These are phyloP conservation scores for Oncopeltus fasciatus DNA, from an alignment of 1,140 invertebrate genomes.

Conservation along the genomic window DNA sequence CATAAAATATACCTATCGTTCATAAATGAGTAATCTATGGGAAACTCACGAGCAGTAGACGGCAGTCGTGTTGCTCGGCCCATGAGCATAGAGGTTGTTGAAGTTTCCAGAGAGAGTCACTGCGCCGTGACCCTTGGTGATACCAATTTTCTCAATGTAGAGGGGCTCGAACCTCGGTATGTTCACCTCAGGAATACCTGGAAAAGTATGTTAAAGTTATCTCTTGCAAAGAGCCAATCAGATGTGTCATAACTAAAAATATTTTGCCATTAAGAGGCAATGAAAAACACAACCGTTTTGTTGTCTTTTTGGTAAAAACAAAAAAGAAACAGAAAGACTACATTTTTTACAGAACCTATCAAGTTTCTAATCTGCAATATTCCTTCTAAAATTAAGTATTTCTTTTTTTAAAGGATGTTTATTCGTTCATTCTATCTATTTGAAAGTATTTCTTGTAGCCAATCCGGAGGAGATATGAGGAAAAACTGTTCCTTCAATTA, in stretches of 20 bases:
- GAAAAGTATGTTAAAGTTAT: neutral
- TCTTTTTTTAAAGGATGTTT: no score
- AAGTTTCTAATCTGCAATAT: no score
- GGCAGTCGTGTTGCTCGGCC: constrained; percentile 34
- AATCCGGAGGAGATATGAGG: no score
- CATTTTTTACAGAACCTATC: no score
- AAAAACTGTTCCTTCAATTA: no score
- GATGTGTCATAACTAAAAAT: neutral
- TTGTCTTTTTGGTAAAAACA: neutral
- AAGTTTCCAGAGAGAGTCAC: constrained; percentile 32
- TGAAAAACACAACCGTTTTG: neutral
- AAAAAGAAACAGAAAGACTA: no score
- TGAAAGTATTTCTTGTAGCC: no score
- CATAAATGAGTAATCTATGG: no score
- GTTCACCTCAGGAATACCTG: constrained; percentile 34
- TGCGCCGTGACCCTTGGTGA: constrained; percentile 32
- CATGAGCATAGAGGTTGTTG: constrained; percentile 30
- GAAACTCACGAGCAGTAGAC: constrained; percentile 29
- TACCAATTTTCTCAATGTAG: constrained; percentile 29
- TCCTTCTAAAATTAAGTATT: no score
- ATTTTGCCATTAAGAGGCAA: neutral
- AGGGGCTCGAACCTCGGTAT: constrained; percentile 33
- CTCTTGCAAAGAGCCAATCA: no score
- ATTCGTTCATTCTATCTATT: no score
- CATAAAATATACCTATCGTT: neutral